phyloP scores from a whole-genome alignment of 2,113 vertebrate genomes.

The Numenius arquata region DNA sequence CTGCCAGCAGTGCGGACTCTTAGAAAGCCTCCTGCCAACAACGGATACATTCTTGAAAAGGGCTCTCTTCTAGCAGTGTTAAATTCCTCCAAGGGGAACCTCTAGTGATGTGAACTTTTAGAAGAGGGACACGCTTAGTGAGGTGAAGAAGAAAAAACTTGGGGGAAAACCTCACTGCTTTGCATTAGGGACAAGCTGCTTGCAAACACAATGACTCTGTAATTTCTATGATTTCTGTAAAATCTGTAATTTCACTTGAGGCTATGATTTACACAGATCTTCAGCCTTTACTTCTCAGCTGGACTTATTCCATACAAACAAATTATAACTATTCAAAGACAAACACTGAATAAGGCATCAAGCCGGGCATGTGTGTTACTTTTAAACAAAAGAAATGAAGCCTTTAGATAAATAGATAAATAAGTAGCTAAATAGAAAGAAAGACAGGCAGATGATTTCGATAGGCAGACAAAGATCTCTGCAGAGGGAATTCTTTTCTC shows the following conservation, averaged over 20 bases:
- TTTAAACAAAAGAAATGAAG: conserved; percentile 23
- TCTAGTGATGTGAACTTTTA: neutral
- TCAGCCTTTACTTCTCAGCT: conserved; percentile 9
- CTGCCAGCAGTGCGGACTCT: neutral
- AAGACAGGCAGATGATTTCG: neutral
- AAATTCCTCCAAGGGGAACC: neutral
- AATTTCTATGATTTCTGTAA: neutral
- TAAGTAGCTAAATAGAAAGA: neutral
- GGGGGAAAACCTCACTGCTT: neutral
- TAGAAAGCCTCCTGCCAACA: neutral
- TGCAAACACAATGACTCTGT: neutral
- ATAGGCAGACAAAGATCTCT: neutral
- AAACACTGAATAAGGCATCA: neutral
- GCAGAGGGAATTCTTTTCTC: neutral
- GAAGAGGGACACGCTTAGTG: neutral
- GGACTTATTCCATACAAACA: neutral
- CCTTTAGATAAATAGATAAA: conserved; percentile 30
- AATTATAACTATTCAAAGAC: conserved; percentile 9
- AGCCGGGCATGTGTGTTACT: neutral
- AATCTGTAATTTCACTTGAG: conserved; percentile 11
- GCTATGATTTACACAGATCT: conserved; percentile 14
- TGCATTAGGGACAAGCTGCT: neutral
- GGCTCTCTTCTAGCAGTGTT: neutral
- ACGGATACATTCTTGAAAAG: neutral
- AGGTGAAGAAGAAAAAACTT: neutral